A percentile compares a stretch with the other conserved stretches of the same genome.
phyloP scores from a whole-genome alignment of 2,113 vertebrate species.

The Benitochromis conjunctus region DNA sequence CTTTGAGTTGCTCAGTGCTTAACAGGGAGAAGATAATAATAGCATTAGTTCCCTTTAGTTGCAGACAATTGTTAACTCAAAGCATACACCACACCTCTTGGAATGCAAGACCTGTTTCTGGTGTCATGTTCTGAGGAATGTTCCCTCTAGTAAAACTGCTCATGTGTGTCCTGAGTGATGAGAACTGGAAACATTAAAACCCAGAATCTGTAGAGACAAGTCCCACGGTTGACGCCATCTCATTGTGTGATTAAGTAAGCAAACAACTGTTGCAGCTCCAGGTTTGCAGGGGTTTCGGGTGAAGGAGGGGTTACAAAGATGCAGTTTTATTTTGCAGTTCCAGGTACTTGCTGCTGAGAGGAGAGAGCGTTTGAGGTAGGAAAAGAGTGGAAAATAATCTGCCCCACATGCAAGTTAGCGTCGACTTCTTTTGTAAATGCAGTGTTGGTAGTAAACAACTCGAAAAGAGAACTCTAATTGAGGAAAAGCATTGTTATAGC shows the following conservation, averaged over 20 bases:
- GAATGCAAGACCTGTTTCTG: constrained; percentile 28
- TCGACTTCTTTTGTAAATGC: background rate
- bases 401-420: background rate
- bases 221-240: background rate
- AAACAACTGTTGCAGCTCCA: background rate
- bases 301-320: background rate
- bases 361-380: background rate
- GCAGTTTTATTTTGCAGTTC: constrained; percentile 7
- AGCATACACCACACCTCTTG: constrained; percentile 31
- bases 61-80: constrained; percentile 27
- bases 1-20: background rate
- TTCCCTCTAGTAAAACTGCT: constrained; percentile 30
- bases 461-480: background rate
- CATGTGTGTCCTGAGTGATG: background rate
- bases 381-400: background rate
- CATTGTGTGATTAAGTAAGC: background rate
- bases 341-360: background rate
- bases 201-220: constrained; percentile 42
- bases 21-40: background rate
- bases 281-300: background rate
- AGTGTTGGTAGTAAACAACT: background rate
- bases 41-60: constrained; percentile 2
- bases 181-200: background rate
- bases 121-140: constrained; percentile 47
- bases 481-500: background rate